Evolutionary conservation across 2,113 vertebrate species (phyloP), one percentile per base, ranked within the genome.

Genomic region (Oryzias melastigma): DNA sequence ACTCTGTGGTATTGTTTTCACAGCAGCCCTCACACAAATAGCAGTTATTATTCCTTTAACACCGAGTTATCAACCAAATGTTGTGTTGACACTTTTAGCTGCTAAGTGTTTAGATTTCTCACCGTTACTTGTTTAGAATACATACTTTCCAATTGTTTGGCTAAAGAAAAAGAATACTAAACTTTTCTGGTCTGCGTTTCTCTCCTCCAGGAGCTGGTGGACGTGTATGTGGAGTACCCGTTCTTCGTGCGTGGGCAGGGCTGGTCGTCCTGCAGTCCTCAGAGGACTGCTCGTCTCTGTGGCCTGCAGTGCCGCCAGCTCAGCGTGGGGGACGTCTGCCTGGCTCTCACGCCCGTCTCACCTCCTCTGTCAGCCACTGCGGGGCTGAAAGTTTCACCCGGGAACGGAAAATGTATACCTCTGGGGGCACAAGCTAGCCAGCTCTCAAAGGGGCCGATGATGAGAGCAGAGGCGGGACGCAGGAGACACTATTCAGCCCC

Each of bases 221-320:
- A 92, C 42, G 92, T 92, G 67, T 90, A 87, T 17, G 82, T 82
- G 60, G 92, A 90, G 77, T 90, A 92, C 47, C 92, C 92, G 0
- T 91, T 93, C 70, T 92, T 91, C 49, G 92, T 92, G 43, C 88
- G 84, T 7, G 86, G 83, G 3, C 79, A 19, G 7, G 92, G 92
- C 71, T 93, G 92, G 92, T 91, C 92, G 5, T 93, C 92, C 56
- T 93, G 91, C 78, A 84, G 80, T 72, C 92, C 92, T 18, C 83
- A 89, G 67, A 84, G 73, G 70, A 93, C 92, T 0, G 76, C 83
- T 53, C 84, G 60, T 62, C 85, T 91, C 48, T 92, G 91, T 27
- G 90, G 87, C 56, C 87, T 93, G 29, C 81, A 67, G 52, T 93
- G 92, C 71, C 88, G 78, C 6, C 92, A 90, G 81, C 89, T 93